Evolutionary conservation across 1,140 invertebrate genomes (phyloP), one percentile per base, ranked within the genome.

Genomic region (Colletes latitarsis): DNA sequence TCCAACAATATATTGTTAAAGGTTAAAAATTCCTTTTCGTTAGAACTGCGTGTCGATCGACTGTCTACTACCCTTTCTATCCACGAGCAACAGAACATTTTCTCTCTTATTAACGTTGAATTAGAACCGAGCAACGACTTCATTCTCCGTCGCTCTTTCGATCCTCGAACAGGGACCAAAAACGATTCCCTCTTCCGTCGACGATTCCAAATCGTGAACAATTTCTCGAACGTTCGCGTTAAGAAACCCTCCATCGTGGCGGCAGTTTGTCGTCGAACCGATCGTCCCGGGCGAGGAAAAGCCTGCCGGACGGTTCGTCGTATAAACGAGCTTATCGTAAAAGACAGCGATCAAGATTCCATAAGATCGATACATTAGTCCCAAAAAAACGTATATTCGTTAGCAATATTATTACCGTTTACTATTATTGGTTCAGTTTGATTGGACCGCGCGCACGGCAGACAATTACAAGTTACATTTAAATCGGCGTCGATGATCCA

Each of bases 361-460:
- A 17, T 52, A 73, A 55, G 19, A 49, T 55, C 41, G 49, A 62
- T 79, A 64, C 49, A 46, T 60, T 74, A 67, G 62, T 80, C 41
- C 30, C 46, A 5, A 63, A 55, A 43, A 53, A 62, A 67, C 43
- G 71, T 43, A 19, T 30, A 43, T 19, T 46, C 9, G 58, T 72
- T 78, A 72, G 82, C 69, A 71, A 86, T 75, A 67, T 86, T 63
- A 63, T 77, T 86, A 87, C 58, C 83, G 69, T 76, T 30, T 57
- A 15, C 15, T 64, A 70, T 83, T 87, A 87, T 87, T 87, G 85
- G 86, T 87, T 79, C 72, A 74, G 78, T 86, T 87, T 87, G 82
- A 87, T 86, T 87, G 76, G 78, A 77, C 72, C 84, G 84, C 84
- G 52, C 72, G 57, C 55, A 75, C 78, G 70, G 73, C 68, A 63